These are phyloP conservation scores for Pipistrellus kuhlii DNA, from an alignment of 2,797 vertebrate genomes.

Conservation along the genomic window DNA sequence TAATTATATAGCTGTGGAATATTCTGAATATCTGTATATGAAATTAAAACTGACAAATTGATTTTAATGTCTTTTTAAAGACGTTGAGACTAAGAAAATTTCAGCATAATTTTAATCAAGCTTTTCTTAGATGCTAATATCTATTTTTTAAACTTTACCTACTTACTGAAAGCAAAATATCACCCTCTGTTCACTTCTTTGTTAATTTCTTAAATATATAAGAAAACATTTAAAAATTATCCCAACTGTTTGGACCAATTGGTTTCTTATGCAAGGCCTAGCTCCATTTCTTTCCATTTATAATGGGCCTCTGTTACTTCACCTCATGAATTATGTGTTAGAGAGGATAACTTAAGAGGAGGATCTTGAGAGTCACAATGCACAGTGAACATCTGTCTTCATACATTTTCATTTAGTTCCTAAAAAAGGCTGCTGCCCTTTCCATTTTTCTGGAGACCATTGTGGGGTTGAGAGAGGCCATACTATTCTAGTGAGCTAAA, in stretches of 20 bases:
- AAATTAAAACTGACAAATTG: conserved; percentile 59
- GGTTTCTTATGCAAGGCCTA: neutral
- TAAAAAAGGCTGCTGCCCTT: conserved; percentile 65
- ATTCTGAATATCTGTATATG: conserved; percentile 37
- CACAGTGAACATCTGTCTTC: conserved; percentile 73
- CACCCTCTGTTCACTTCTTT: neutral
- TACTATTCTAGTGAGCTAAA: conserved; percentile 70
- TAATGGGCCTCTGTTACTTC: conserved; percentile 33
- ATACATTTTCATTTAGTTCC: conserved; percentile 72
- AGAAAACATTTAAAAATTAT: conserved; percentile 33
- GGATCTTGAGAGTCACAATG: conserved; percentile 38
- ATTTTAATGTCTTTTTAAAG: conserved; percentile 59
- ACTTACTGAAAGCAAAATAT: conserved; percentile 4
- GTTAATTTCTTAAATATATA: neutral
- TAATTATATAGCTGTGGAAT: neutral
- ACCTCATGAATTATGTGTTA: conserved; percentile 34
- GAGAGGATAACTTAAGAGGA: conserved; percentile 39
- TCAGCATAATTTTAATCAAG: conserved; percentile 24
- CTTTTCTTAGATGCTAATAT: conserved; percentile 22
- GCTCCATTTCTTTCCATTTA: conserved; percentile 40
- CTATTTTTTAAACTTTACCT: neutral
- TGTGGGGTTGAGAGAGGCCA: conserved; percentile 36
- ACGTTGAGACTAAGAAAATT: conserved; percentile 25
- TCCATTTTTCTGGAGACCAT: conserved; percentile 66
- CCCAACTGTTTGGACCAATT: neutral